Base-by-base conservation (phyloP, 37 sponge, comb jelly and placozoan species). In the Cladorhizidae sp. region DNA sequence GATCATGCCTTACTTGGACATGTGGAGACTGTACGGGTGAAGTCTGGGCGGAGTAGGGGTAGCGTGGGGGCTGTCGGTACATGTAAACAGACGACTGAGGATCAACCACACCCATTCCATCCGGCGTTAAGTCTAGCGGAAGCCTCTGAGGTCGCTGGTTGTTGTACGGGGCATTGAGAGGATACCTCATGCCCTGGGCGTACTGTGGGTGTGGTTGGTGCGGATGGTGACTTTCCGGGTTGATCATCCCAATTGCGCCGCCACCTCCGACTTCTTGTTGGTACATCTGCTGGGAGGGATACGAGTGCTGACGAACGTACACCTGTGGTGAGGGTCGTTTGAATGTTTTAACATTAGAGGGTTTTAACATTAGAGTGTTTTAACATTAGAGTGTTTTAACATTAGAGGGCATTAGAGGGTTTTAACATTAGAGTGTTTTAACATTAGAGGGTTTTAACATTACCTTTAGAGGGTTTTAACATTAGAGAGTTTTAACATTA, bases 21-120 rank as follows among this genome's bases (percentile, higher is more conserved):
- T 82, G 83, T n/a, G 74, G 83, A 20, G 74, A 74, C 25, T 55
- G 76, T 2, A 54, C 84, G 28, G 84, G 84, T 5, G 84, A 83
- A 1, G 37, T 2, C 70, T 83, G 84, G 12, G 75, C 23, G 31
- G 74, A 59, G 49, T 73, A 73, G 28, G 72, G 21, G 41, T 83
- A 83, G 23, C 84, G 52, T 2, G 84, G 84, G 1, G 84, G 84
- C 28, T 67, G 84, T 3, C 83, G 59, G 69, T 70, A 73, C 74
- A 73, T 67, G 42, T 79, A 52, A 35, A 67, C 11, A n/a, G n/a
- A n/a, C 26, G 33, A 29, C 26, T 82, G 57, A 39, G 65, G 74
- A 25, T 73, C 75, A 1, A 26, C 45, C 9, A 52, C 41, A 32
- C 62, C 73, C 38, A 15, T 25, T 32, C 31, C 20, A n/a, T 72